phyloP scores from a whole-genome alignment of 2,113 vertebrate genomes.

The Cinclus cinclus region DNA sequence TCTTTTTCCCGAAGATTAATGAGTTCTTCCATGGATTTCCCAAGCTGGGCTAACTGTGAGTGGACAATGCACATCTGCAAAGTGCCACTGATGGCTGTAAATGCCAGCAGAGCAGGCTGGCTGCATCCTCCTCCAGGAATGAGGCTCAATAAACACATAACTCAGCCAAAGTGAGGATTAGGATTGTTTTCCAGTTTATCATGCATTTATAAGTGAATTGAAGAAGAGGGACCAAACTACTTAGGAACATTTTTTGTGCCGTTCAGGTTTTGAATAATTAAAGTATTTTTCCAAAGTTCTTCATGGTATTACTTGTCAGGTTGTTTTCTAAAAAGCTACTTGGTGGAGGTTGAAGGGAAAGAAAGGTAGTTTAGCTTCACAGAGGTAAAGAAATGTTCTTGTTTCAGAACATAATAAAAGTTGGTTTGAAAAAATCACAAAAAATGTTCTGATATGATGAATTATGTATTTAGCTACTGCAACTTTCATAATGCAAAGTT shows the following conservation, averaged over 20 bases:
- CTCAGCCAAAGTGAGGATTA: neutral
- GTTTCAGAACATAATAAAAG: neutral
- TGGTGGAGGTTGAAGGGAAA: neutral
- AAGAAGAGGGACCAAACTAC: neutral
- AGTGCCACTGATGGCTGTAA: neutral
- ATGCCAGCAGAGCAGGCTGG: neutral
- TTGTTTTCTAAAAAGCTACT: neutral
- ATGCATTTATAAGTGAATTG: neutral
- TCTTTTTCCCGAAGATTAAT: neutral
- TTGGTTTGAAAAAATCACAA: neutral
- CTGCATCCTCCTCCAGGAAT: neutral
- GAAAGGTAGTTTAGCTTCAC: neutral
- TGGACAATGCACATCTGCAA: neutral
- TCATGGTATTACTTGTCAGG: neutral
- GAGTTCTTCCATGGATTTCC: neutral
- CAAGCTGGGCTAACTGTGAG: neutral
- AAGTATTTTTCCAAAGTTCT: neutral
- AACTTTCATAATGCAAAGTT: neutral
- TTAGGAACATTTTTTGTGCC: neutral
- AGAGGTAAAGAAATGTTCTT: neutral
- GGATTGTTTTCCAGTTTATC: neutral
- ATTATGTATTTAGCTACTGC: neutral
- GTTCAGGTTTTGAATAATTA: neutral
- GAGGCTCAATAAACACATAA: neutral
- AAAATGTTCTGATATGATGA: neutral